Evolutionary conservation across 2,113 vertebrate species (phyloP), one percentile per base, ranked within the genome.

Genomic region (Nansenia antarctica): DNA sequence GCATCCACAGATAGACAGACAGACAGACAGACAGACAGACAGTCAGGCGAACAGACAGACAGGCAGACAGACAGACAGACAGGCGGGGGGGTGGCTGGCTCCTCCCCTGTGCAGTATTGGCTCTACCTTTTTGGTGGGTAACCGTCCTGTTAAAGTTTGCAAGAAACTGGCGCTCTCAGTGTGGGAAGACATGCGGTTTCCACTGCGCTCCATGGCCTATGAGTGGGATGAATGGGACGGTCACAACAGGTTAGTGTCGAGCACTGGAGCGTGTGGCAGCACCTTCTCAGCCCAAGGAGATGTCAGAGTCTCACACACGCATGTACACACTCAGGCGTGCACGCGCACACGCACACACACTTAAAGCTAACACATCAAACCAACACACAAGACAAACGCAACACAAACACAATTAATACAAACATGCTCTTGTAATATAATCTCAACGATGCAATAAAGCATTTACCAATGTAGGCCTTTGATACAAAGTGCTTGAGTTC

Each of bases 171-270:
- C 89, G 89, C 96, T 97, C 96, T 99, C 98, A 92, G 97, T 98
- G 94, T 99, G 98, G 94, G 98, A 99, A 95, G 98, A 99, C 98
- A 99, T 99, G 93, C 98, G 98, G 93, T 99, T 99, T 95, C 96
- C 97, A 95, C 95, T 95, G 92, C 98, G 96, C 94, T 99, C 98
- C 94, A 95, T 91, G 93, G 95, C 96, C 98, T 99, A 96, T 85
- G 95, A 90, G 92, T 96, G 96, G 93, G 92, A 96, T 95, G 96
- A 95, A 97, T 95, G 96, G 96, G 95, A 94, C 87, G 94, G 93
- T 92, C 93, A 98, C 90, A 96, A 91, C 90, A 94, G 89, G 93
- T 98, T 96, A 98, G 95, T 91, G 92, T 91, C 88, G 84, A 87
- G 84, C 82, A 88, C 85, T 29, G 73, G 65, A 84, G 4, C 34